Percentiles rank a stretch among this genome's conserved stretches.
These are phyloP conservation scores for Microtus oregoni DNA, from an alignment of 2,113 vertebrate genomes.

Conservation along the genomic window DNA sequence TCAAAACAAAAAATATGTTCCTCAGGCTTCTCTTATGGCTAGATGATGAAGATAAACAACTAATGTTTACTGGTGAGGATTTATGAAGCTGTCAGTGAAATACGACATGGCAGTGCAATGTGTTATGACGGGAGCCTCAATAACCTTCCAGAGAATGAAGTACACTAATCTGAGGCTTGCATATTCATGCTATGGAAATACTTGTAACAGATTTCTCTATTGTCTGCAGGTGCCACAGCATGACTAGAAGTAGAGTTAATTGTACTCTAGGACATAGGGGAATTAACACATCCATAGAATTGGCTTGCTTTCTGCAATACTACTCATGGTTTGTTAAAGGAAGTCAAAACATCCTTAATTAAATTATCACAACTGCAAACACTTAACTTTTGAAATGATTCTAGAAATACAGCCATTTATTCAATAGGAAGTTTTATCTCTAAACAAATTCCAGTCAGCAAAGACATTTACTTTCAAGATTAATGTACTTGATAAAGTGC, in stretches of 20 bases:
- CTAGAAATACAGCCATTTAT: not conserved
- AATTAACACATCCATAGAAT: slow-evolving; percentile 66
- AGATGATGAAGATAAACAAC: slow-evolving; percentile 62
- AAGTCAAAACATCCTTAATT: slow-evolving; percentile 75
- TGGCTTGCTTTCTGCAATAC: slow-evolving; percentile 70
- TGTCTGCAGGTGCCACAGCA: slow-evolving; percentile 79
- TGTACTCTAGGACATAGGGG: slow-evolving; percentile 70
- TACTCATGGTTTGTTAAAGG: slow-evolving; percentile 65
- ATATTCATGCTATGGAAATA: slow-evolving; percentile 81
- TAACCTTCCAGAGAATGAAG: slow-evolving; percentile 76
- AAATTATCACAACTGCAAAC: slow-evolving; percentile 76
- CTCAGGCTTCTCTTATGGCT: slow-evolving; percentile 2
- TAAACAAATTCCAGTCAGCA: slow-evolving; percentile 36
- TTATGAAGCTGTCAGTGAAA: slow-evolving; percentile 77
- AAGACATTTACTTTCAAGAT: slow-evolving; percentile 11
- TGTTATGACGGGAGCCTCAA: slow-evolving; percentile 63
- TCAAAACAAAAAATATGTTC: slow-evolving; percentile 14
- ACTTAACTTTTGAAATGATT: slow-evolving; percentile 60
- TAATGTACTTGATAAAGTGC: slow-evolving; percentile 60
- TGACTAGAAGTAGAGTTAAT: slow-evolving; percentile 78
- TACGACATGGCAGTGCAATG: slow-evolving; percentile 73
- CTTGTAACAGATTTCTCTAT: slow-evolving; percentile 79
- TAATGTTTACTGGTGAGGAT: slow-evolving; percentile 70
- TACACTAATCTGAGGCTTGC: slow-evolving; percentile 76
- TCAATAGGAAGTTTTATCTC: not conserved